Percentiles rank a stretch among this genome's conserved stretches.
phyloP scores from a whole-genome alignment of 2,797 vertebrate species.

The Mus minutoides region DNA sequence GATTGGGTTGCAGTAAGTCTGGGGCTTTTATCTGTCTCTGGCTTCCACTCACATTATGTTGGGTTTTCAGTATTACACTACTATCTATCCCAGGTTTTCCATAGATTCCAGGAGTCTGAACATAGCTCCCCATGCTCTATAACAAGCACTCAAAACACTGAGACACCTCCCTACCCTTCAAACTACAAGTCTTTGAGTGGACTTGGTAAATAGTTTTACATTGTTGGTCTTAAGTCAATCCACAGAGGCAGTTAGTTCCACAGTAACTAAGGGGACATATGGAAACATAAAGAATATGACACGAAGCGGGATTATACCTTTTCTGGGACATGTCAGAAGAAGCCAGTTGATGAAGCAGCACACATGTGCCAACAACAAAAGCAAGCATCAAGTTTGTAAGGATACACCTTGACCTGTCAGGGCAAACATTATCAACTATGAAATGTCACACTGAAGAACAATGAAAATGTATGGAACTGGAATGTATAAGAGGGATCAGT shows the following conservation, averaged over 20 bases:
- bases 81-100: not conserved
- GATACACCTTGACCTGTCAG: not conserved
- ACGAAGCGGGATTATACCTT: not conserved
- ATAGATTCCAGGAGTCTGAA: not conserved
- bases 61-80: not conserved
- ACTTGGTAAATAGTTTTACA: not conserved
- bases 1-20: not conserved
- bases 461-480: constrained; percentile 12
- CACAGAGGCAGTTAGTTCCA: not conserved
- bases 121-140: not conserved
- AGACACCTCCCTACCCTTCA: not conserved
- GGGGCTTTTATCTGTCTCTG: not conserved
- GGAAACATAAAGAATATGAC: not conserved
- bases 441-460: constrained; percentile 33
- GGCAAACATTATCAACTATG: not conserved
- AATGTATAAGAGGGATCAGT: not conserved
- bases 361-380: not conserved
- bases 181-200: not conserved
- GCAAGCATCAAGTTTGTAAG: not conserved
- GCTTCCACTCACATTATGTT: rapidly evolving
- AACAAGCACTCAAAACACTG: not conserved
- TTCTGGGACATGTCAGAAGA: not conserved
- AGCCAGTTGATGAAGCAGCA: not conserved
- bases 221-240: not conserved
- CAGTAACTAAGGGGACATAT: not conserved